Conservation (phyloP, 2,797 vertebrate species). For the Phalanger gymnotis region DNA sequence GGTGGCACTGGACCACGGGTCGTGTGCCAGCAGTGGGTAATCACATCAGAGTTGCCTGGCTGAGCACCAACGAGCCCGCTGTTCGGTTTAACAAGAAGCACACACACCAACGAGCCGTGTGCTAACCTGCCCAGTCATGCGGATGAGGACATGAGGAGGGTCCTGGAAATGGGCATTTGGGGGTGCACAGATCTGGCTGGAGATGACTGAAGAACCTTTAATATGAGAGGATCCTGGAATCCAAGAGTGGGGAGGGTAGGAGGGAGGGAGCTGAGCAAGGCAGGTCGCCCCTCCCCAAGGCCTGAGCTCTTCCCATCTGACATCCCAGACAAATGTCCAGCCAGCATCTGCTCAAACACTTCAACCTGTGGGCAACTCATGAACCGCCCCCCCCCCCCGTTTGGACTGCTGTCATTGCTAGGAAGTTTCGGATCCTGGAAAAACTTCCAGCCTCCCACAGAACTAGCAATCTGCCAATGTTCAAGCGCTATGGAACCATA, state of each 20-base stretch:
- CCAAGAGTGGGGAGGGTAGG: neutral
- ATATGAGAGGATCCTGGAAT: neutral
- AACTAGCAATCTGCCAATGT: neutral
- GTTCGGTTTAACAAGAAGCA: constrained; percentile 61
- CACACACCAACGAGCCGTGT: neutral
- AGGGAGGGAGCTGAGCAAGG: neutral
- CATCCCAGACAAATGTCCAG: neutral
- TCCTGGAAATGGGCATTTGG: neutral
- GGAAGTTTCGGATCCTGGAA: neutral
- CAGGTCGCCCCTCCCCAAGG: neutral
- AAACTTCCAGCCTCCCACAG: neutral
- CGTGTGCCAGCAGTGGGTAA: constrained; percentile 55
- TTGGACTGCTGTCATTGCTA: neutral
- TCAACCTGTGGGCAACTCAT: neutral
- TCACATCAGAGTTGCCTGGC: neutral
- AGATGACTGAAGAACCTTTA: neutral
- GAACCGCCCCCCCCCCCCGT: neutral
- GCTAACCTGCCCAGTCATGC: neutral
- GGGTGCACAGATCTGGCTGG: neutral
- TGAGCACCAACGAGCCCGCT: constrained; percentile 60
- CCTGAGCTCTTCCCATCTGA: neutral
- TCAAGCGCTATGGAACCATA: neutral
- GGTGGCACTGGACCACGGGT: constrained; percentile 41
- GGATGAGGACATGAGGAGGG: neutral
- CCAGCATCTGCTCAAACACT: neutral